These are phyloP conservation scores for Falco cherrug DNA, from an alignment of 2,797 vertebrate species.

Conservation along the genomic window DNA sequence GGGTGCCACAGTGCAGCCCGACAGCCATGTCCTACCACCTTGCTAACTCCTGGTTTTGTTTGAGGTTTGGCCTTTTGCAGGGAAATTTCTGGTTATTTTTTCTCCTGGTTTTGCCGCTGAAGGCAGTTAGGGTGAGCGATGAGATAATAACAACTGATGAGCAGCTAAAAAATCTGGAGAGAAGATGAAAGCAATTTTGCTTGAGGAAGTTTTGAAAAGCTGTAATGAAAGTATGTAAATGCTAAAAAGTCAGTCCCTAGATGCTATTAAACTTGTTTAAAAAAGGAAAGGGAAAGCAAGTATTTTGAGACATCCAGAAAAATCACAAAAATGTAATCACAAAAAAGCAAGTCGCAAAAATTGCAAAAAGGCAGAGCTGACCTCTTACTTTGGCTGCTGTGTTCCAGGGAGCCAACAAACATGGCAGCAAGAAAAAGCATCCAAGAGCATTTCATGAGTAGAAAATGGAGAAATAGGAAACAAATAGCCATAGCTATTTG, in stretches of 20 bases:
- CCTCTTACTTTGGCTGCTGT: background rate
- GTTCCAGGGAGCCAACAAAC: background rate
- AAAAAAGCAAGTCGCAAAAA: background rate
- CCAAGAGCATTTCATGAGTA: background rate
- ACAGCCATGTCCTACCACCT: fast-evolving
- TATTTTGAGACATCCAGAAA: background rate
- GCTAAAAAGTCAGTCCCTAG: background rate
- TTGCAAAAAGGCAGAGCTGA: background rate
- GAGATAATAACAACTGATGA: too few species aligned
- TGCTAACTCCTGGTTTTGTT: background rate
- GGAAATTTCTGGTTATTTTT: fast-evolving
- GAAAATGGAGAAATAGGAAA: background rate
- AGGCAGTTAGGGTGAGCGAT: background rate
- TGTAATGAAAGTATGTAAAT: background rate
- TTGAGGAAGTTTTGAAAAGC: background rate
- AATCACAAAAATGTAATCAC: background rate
- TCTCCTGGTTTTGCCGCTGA: background rate
- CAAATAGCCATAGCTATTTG: background rate
- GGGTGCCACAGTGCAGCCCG: fast-evolving
- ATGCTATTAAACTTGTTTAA: fast-evolving
- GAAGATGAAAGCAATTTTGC: background rate
- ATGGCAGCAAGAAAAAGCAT: fast-evolving
- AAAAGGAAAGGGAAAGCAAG: background rate
- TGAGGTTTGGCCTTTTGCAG: background rate
- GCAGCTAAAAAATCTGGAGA: background rate